Evolutionary conservation across 2,888 invertebrate genomes (phyloP), one percentile per base, ranked within the genome.

Genomic region (Orthosia incerta): DNA sequence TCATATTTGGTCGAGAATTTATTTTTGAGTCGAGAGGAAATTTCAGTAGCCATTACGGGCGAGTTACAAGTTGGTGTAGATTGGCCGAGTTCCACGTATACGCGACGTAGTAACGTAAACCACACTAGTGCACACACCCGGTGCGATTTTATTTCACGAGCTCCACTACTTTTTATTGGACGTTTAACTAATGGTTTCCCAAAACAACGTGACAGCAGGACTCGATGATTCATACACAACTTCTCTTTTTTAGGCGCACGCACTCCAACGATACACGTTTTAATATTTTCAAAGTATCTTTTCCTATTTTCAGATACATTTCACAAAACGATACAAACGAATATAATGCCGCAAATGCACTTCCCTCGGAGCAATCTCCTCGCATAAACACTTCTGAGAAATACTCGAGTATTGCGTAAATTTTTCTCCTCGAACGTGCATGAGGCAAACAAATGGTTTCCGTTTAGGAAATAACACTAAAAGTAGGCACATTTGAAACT

Each of bases 401-500:
- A 90, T 78, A 89, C 89, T 89, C 83, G 87, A 86, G 87, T 91
- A 90, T 92, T 91, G 90, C 91, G 90, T 90, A 92, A 90, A 92
- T 93, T 93, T 93, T 91, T 93, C 93, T 93, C 89, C 89, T 86
- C 92, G 89, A 94, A 95, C 93, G 94, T 91, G 89, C 93, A 93
- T 91, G 93, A 92, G 92, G 91, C 93, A 94, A 95, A 95, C 94
- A 95, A 96, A 95, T 95, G 93, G 94, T 91, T 95, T 95, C 94
- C 95, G 95, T 94, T 95, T 94, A 94, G 94, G 95, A 95, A 94
- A 95, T 95, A 95, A 95, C 94, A 95, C 95, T 95, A 95, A 95
- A 95, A 95, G 95, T 95, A 95, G 94, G 95, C 95, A 93, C 95
- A 94, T 95, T 95, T 94, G 95, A 94, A 94, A 95, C 93, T 95